Base-by-base conservation (phyloP, 2,113 vertebrate species). In the Lophochroa leadbeateri region DNA sequence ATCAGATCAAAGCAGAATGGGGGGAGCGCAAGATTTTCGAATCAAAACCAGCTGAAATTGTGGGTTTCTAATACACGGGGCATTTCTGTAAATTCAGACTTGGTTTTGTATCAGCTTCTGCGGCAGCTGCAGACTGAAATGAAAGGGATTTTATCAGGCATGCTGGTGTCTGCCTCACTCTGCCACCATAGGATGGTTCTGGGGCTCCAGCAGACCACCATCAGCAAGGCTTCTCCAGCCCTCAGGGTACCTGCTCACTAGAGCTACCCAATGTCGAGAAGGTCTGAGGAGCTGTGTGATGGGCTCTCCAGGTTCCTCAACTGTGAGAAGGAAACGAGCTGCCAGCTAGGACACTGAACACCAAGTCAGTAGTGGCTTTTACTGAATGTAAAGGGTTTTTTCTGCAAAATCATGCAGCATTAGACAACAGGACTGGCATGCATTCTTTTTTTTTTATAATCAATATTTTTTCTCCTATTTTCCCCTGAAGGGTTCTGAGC, bases 131-230 rank as follows among this genome's bases (percentile, higher is more conserved):
- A 58, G 61, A 9, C 43, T 82, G 49, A 63, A 83, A 60, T n/a
- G 2, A 41, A 28, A 10, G 1, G 15, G 21, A 44, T 31, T 44
- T 58, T 23, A 6, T 44, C 37, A 49, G 17, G 50, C 41, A 16
- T 47, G 37, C 14, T 52, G 79, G 5, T 75, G 44, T 71, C 64
- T 83, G 44, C 19, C 57, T 41, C n/a, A 2, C 17, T 31, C 19
- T 1, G 3, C 35, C 46, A 65, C 55, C 1, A 0, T 13, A 52
- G 50, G 23, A 6, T 4, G 4, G 21, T 46, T 33, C 41, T 2
- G 13, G 29, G 23, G 46, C 43, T 69, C 43, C 2, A 0, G 27
- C 31, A 15, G 52, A 8, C 37, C 11, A 37, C 11, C 2, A 0
- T 10, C 25, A 61, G 35, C 35, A 0, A 0, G 31, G 27, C 27